Conservation (phyloP, 2,113 vertebrate species). For the Semicossyphus pulcher region DNA sequence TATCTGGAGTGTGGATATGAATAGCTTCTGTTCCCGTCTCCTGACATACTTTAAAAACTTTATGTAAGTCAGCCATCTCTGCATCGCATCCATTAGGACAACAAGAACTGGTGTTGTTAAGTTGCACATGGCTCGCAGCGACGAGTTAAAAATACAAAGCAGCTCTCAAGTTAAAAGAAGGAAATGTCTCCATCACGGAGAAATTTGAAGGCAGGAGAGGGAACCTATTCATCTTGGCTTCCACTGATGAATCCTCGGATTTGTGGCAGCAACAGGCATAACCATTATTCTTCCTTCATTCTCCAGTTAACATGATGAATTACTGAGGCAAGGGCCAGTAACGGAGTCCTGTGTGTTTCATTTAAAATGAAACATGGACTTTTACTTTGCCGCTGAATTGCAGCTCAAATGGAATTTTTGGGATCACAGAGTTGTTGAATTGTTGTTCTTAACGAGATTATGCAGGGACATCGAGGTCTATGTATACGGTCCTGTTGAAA, state of each 20-base stretch:
- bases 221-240: slow-evolving; percentile 61
- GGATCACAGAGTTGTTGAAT: not conserved
- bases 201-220: slow-evolving; percentile 57
- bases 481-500: not conserved
- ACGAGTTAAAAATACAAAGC: slow-evolving; percentile 40
- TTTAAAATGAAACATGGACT: slow-evolving; percentile 51
- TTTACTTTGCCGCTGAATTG: slow-evolving; percentile 37
- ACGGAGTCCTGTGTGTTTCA: slow-evolving; percentile 60
- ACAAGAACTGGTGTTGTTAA: not conserved
- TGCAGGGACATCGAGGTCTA: not conserved
- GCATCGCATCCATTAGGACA: slow-evolving; percentile 13
- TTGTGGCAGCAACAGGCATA: slow-evolving; percentile 64
- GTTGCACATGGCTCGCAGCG: slow-evolving; percentile 3
- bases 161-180: slow-evolving; percentile 30
- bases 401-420: slow-evolving; percentile 18
- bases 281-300: slow-evolving; percentile 73
- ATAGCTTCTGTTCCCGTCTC: not conserved
- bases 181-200: slow-evolving; percentile 45
- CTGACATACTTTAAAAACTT: slow-evolving; percentile 19
- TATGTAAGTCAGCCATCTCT: slow-evolving; percentile 4
- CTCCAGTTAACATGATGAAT: slow-evolving; percentile 71
- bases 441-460: not conserved
- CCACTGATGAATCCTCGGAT: slow-evolving; percentile 66
- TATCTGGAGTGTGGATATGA: slow-evolving; percentile 1
- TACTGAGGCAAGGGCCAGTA: slow-evolving; percentile 48